Conservation (phyloP, 1,140 invertebrate species). For the Drosophila melanica region DNA sequence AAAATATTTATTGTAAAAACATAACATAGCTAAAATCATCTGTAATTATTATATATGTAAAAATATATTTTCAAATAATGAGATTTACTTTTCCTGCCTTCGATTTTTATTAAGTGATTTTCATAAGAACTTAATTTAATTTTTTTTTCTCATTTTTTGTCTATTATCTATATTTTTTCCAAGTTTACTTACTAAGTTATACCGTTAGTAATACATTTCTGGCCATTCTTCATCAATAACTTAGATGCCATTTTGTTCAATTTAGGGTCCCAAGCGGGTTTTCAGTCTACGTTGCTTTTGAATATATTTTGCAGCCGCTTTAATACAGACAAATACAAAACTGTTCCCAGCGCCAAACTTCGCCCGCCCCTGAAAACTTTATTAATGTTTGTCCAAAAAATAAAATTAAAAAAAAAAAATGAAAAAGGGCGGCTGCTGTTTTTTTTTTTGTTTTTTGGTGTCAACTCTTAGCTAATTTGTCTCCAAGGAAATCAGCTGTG, state of each 20-base stretch:
- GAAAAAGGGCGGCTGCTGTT: not conserved
- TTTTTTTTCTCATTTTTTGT: too few relatives aligned
- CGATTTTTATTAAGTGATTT: too few relatives aligned
- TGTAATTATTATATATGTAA: too few relatives aligned
- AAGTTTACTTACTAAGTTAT: too few relatives aligned
- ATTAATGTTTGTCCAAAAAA: constrained; percentile 63
- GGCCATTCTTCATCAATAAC: not conserved
- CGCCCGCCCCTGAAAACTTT: constrained; percentile 45
- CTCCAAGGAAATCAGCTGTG: constrained; percentile 75
- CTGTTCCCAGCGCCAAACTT: constrained; percentile 51
- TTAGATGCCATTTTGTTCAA: not conserved
- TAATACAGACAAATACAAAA: constrained; percentile 70
- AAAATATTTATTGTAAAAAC: too few relatives aligned
- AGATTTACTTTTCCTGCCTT: too few relatives aligned
- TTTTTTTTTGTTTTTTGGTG: constrained; percentile 41
- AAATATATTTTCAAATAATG: too few relatives aligned
- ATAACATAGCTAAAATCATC: too few relatives aligned
- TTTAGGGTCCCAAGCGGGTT: not conserved
- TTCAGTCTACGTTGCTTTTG: not conserved
- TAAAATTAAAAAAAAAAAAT: constrained; percentile 28
- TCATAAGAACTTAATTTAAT: too few relatives aligned
- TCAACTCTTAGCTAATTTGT: constrained; percentile 74
- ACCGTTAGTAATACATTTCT: not conserved
- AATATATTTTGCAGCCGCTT: constrained; percentile 17
- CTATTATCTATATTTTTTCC: too few relatives aligned